These are phyloP conservation scores for Atopsyche davidsoni DNA, from an alignment of 1,140 invertebrate genomes.

Conservation along the genomic window DNA sequence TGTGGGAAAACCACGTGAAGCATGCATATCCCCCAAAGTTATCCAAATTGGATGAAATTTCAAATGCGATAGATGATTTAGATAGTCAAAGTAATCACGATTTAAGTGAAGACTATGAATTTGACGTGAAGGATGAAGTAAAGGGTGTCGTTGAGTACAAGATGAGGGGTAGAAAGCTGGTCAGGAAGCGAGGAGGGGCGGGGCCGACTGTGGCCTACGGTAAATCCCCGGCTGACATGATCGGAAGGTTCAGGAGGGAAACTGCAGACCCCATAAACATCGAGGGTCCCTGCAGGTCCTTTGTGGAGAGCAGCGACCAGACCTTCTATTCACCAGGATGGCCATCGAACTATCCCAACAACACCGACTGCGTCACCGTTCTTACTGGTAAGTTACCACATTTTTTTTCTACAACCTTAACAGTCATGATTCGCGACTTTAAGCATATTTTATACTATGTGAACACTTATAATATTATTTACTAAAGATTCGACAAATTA, in stretches of 20 bases:
- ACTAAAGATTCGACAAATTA: no score
- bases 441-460: no score
- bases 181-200: not conserved
- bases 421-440: no score
- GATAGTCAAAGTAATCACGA: slow-evolving; percentile 5
- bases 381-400: slow-evolving; percentile 56
- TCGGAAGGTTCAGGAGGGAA: slow-evolving; percentile 19
- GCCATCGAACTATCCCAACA: slow-evolving; percentile 64
- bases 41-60: slow-evolving; percentile 2
- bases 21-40: slow-evolving; percentile 2
- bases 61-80: not conserved
- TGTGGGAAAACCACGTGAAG: slow-evolving; percentile 14
- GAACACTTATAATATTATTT: no score
- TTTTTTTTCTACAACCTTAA: not conserved
- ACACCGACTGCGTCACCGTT: slow-evolving; percentile 62
- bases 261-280: slow-evolving; percentile 9
- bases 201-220: not conserved
- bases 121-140: not conserved
- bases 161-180: not conserved
- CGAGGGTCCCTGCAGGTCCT: slow-evolving; percentile 46
- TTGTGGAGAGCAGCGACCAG: slow-evolving; percentile 52
- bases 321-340: slow-evolving; percentile 73
- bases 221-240: slow-evolving; percentile 5
- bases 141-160: not conserved
- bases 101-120: slow-evolving; percentile 3